phyloP scores from a whole-genome alignment of 1,140 invertebrate species.

The Drosophila elegans region DNA sequence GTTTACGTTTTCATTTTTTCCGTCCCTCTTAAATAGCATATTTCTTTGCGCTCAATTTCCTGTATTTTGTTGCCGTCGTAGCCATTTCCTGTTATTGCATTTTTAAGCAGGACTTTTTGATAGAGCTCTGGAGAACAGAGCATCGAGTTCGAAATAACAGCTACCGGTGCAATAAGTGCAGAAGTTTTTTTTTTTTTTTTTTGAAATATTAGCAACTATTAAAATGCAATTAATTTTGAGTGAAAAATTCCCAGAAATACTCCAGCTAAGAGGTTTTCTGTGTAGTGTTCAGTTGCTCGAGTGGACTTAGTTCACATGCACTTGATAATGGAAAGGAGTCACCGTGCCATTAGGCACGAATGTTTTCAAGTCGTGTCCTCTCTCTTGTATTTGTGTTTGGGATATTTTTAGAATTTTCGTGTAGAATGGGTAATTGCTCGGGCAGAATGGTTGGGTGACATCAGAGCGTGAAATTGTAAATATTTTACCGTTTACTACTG shows the following conservation, averaged over 20 bases:
- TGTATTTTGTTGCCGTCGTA: conserved; percentile 56
- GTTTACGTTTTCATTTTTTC: conserved; percentile 23
- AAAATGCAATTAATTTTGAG: conserved; percentile 55
- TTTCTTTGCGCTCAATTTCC: conserved; percentile 64
- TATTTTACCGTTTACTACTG: neutral
- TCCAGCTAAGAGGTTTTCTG: conserved; percentile 39
- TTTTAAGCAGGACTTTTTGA: conserved; percentile 55
- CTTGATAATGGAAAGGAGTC: conserved; percentile 34
- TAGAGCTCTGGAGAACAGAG: neutral
- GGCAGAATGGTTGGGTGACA: conserved; percentile 5
- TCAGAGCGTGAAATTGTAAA: conserved; percentile 12
- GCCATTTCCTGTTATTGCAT: conserved; percentile 66
- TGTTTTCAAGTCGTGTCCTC: conserved; percentile 15
- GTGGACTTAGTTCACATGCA: conserved; percentile 29
- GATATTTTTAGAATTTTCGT: neutral
- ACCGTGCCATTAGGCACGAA: conserved; percentile 18
- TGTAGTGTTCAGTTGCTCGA: conserved; percentile 26
- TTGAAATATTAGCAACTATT: conserved; percentile 54
- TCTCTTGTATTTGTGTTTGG: neutral
- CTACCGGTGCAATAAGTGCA: conserved; percentile 9
- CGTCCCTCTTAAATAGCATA: conserved; percentile 28
- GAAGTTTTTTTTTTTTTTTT: conserved; percentile 32
- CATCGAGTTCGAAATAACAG: neutral
- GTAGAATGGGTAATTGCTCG: conserved; percentile 28
- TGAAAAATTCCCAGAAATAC: conserved; percentile 28